A percentile compares a stretch with the other conserved stretches of the same genome.
Conservation (phyloP, 2,888 invertebrate genomes). For the Lissonota sp. region DNA sequence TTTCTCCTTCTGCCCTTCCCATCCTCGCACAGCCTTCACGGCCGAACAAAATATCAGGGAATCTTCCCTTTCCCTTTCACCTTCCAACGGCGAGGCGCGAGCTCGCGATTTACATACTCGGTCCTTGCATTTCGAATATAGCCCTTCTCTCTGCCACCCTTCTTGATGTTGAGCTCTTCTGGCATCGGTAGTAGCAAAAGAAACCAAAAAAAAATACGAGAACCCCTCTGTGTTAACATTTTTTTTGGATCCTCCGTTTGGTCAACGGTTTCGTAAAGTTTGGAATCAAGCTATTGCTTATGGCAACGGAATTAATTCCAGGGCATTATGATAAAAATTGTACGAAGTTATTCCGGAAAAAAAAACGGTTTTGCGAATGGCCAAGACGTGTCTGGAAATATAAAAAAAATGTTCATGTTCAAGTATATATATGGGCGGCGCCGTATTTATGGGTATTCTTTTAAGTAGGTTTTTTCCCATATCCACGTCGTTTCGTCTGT, state of each 20-base stretch:
- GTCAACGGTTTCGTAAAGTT: not conserved
- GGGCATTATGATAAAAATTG: conserved; percentile 1
- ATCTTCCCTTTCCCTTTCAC: conserved; percentile 37
- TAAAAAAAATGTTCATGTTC: conserved; percentile 56
- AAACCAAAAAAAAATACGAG: conserved; percentile 9
- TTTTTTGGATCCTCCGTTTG: not conserved
- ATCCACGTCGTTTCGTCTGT: not conserved
- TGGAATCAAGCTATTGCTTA: conserved; percentile 1
- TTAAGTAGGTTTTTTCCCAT: conserved; percentile 11
- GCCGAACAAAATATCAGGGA: conserved; percentile 65
- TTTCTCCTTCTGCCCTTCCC: conserved; percentile 49
- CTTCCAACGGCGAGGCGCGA: conserved; percentile 11
- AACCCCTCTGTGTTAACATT: not conserved
- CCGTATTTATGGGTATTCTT: conserved; percentile 31
- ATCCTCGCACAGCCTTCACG: conserved; percentile 46
- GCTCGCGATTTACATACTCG: conserved; percentile 53
- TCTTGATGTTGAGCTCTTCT: conserved; percentile 16
- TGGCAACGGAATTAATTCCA: too few species aligned
- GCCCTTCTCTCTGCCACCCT: conserved; percentile 44
- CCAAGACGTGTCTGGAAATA: conserved; percentile 42
- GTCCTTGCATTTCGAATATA: conserved; percentile 51
- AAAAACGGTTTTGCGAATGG: conserved; percentile 22
- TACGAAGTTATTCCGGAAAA: not conserved
- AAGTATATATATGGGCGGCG: conserved; percentile 26
- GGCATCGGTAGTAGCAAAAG: conserved; percentile 21